Conservation (phyloP, 2,888 invertebrate genomes). For the Luperina nickerlii region DNA sequence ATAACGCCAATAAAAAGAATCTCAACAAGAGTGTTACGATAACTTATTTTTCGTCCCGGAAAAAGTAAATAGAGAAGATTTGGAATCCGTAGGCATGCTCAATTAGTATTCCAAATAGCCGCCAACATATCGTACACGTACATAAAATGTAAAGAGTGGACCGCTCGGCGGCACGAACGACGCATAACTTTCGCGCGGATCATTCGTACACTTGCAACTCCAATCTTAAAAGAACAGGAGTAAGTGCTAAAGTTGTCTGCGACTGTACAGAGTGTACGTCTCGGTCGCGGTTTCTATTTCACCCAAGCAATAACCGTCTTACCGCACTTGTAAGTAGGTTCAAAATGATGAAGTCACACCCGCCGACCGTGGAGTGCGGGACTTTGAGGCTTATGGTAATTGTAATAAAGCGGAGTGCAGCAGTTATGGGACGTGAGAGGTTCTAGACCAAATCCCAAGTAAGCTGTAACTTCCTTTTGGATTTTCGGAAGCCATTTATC, state of each 20-base stretch:
- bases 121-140: slow-evolving; percentile 88
- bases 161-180: slow-evolving; percentile 87
- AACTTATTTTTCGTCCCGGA: slow-evolving; percentile 57
- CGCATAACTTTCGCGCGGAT: slow-evolving; percentile 85
- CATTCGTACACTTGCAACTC: slow-evolving; percentile 78
- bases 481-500: slow-evolving; percentile 91
- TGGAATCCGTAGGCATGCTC: slow-evolving; percentile 81
- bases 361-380: slow-evolving; percentile 87
- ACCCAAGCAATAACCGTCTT: slow-evolving; percentile 89
- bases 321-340: slow-evolving; percentile 88
- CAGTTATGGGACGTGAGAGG: slow-evolving; percentile 91
- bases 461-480: slow-evolving; percentile 91
- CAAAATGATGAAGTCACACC: slow-evolving; percentile 88
- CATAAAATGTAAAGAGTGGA: slow-evolving; percentile 90
- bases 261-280: slow-evolving; percentile 78
- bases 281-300: slow-evolving; percentile 88
- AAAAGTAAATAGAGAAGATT: slow-evolving; percentile 81
- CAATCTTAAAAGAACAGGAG: slow-evolving; percentile 81
- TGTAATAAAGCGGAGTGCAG: slow-evolving; percentile 91
- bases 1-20: slow-evolving; percentile 53
- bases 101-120: slow-evolving; percentile 90
- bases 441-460: slow-evolving; percentile 91
- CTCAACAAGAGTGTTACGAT: slow-evolving; percentile 61
- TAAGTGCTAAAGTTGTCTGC: slow-evolving; percentile 86
- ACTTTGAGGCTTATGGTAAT: slow-evolving; percentile 91